Percentiles rank a stretch among this genome's conserved stretches.
phyloP scores from a whole-genome alignment of 2,888 invertebrate genomes.

The Nomada ruficornis region DNA sequence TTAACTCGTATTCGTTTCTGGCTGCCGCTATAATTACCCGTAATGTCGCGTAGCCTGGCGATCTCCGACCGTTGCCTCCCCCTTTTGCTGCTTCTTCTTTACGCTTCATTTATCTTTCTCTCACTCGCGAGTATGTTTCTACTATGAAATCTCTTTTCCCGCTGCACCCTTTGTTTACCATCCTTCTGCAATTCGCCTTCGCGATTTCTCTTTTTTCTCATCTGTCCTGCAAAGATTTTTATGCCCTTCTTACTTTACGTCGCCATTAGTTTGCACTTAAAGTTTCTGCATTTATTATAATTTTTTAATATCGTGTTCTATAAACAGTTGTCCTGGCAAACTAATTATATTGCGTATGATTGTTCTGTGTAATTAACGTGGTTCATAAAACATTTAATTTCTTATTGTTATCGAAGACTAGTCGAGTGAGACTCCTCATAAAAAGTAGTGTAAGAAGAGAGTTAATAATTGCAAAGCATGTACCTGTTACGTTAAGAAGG shows the following conservation, averaged over 20 bases:
- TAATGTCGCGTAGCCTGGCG: constrained; percentile 69
- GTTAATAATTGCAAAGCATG: no score
- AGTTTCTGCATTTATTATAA: constrained; percentile 9
- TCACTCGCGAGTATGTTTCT: constrained; percentile 34
- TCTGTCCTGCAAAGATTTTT: neutral
- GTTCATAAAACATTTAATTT: no score
- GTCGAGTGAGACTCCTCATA: no score
- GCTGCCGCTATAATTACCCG: constrained; percentile 75
- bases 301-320: no score
- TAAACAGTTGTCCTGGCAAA: no score
- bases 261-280: constrained; percentile 14
- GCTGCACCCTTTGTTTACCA: constrained; percentile 44
- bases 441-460: no score
- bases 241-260: neutral
- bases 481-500: no score
- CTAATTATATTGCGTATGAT: no score
- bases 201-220: constrained; percentile 24
- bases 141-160: constrained; percentile 21
- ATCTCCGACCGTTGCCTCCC: constrained; percentile 46
- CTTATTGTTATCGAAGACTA: no score
- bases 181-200: constrained; percentile 35
- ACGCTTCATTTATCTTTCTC: constrained; percentile 34
- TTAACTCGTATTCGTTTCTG: constrained; percentile 72
- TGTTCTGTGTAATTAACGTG: no score
- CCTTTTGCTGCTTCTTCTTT: constrained; percentile 19